Percentiles rank a stretch among this genome's conserved stretches.
Evolutionary conservation across 2,797 vertebrate genomes (phyloP).

Genomic region (Muscicapa striata): DNA sequence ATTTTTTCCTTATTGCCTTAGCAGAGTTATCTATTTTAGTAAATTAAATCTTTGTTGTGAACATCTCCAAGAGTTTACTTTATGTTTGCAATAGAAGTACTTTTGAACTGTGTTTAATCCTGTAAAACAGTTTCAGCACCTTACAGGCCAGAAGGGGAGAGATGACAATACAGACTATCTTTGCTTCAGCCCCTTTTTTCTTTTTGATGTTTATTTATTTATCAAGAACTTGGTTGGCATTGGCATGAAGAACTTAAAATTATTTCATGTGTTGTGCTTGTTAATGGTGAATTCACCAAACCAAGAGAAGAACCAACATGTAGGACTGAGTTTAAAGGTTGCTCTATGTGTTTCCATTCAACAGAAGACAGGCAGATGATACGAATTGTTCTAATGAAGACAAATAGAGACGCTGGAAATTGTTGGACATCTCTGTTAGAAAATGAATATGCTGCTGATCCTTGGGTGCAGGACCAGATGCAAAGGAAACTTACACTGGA

Average conservation of each 20-base stretch:
- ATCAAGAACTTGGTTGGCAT: not conserved
- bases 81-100: not conserved
- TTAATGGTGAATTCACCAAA: not conserved
- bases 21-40: not conserved
- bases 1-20: not conserved
- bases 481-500: conserved; percentile 96
- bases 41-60: not conserved
- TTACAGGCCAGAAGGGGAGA: not conserved
- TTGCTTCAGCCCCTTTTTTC: not conserved
- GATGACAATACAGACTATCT: not conserved
- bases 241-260: not conserved
- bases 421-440: conserved; percentile 96
- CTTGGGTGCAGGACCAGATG: conserved; percentile 98
- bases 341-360: not conserved
- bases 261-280: not conserved
- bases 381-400: conserved; percentile 92
- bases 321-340: not conserved
- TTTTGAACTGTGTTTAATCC: not conserved
- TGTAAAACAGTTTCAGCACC: not conserved
- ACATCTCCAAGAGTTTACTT: not conserved
- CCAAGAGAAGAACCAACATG: accelerated
- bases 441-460: conserved; percentile 90
- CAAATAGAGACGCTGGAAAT: conserved; percentile 92
- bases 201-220: not conserved
- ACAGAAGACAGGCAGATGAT: conserved; percentile 95